A percentile compares a stretch with the other conserved stretches of the same genome.
phyloP scores from a whole-genome alignment of 2,888 invertebrate genomes.

The Eupithecia centaureata region DNA sequence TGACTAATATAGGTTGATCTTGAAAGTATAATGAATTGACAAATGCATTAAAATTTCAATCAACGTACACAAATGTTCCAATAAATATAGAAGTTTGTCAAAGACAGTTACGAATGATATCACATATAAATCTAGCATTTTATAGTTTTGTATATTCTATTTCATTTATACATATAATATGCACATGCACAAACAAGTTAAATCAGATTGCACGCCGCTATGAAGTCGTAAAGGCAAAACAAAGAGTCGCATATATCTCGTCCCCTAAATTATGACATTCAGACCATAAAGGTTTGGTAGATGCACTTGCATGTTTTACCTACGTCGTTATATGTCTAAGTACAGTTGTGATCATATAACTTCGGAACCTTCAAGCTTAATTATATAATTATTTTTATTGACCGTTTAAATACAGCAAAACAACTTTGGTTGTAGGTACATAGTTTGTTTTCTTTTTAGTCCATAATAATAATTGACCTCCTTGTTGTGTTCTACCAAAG shows the following conservation, averaged over 20 bases:
- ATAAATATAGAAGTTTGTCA: not conserved
- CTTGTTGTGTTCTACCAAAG: not conserved
- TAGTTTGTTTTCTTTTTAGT: not conserved
- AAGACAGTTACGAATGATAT: not conserved
- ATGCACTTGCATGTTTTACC: slow-evolving; percentile 55
- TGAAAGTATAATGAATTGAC: no score
- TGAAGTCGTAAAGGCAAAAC: slow-evolving; percentile 64
- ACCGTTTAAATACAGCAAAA: not conserved
- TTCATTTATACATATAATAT: slow-evolving; percentile 13
- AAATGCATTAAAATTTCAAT: not conserved
- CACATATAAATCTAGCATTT: not conserved
- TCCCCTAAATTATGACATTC: slow-evolving; percentile 64
- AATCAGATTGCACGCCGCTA: slow-evolving; percentile 48
- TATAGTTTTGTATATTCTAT: not conserved
- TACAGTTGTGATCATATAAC: slow-evolving; percentile 17
- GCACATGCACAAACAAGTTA: not conserved
- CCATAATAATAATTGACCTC: not conserved
- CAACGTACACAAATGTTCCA: not conserved
- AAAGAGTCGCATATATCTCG: slow-evolving; percentile 68
- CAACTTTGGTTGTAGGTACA: not conserved
- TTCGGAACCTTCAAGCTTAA: not conserved
- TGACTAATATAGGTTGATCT: no score
- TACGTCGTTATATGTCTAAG: slow-evolving; percentile 4
- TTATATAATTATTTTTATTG: not conserved
- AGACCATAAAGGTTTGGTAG: slow-evolving; percentile 52